phyloP scores from a whole-genome alignment of 2,113 vertebrate genomes.

The Sus scrofa region T2T-Sscrofa CM000813.6:95248501-95249000 shows the following conservation, averaged over 20 bases:
- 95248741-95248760: background rate
- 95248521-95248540: too few relatives aligned
- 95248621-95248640: too few relatives aligned
- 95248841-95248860: background rate
- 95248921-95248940: constrained; percentile 26
- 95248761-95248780: background rate
- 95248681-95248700: too few relatives aligned
- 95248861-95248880: background rate
- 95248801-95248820: background rate
- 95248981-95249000: background rate
- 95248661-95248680: too few relatives aligned
- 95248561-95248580: too few relatives aligned
- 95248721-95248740: background rate
- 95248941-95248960: background rate
- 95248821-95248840: background rate
- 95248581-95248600: too few relatives aligned
- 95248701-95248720: background rate
- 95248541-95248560: too few relatives aligned
- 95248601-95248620: too few relatives aligned
- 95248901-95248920: constrained; percentile 25
- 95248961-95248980: background rate
- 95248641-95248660: too few relatives aligned
- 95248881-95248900: background rate
- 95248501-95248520: too few relatives aligned
- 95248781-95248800: rapidly evolving